Evolutionary conservation across 2,113 vertebrate genomes (phyloP).

Genomic region (Cichladusa arquata): DNA sequence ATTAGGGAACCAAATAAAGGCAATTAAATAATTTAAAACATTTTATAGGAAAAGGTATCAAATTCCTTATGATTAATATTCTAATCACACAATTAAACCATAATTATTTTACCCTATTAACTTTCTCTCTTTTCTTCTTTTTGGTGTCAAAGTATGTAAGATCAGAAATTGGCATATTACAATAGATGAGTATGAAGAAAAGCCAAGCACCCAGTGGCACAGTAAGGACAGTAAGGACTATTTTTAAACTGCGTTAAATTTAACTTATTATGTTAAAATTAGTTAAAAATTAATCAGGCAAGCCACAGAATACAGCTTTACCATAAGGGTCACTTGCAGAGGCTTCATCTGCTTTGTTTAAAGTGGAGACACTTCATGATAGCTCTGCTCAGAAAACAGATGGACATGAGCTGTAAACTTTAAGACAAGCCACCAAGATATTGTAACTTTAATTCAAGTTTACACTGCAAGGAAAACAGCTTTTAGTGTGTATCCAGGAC

Average conservation of each 20-base stretch:
- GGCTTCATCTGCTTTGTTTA: background rate
- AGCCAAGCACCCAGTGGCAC: background rate
- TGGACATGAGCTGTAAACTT: background rate
- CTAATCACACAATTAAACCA: background rate
- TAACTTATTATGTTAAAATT: background rate
- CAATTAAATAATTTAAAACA: background rate
- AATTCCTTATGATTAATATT: background rate
- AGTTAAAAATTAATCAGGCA: background rate
- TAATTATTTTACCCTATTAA: background rate
- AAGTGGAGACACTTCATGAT: background rate
- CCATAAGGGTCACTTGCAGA: background rate
- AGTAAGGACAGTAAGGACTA: background rate
- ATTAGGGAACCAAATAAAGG: background rate
- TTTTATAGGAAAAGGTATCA: background rate
- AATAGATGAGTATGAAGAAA: background rate
- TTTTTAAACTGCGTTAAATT: background rate
- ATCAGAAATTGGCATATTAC: background rate
- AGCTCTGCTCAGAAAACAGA: background rate
- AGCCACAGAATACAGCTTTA: background rate
- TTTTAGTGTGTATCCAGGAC: background rate
- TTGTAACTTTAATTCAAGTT: background rate
- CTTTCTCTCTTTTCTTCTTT: background rate
- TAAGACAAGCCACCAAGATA: background rate
- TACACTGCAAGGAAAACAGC: background rate
- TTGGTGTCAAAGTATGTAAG: background rate